Percentiles rank a stretch among this genome's conserved stretches.
Conservation (phyloP, 2,113 vertebrate species). For the Mus musculus region DNA sequence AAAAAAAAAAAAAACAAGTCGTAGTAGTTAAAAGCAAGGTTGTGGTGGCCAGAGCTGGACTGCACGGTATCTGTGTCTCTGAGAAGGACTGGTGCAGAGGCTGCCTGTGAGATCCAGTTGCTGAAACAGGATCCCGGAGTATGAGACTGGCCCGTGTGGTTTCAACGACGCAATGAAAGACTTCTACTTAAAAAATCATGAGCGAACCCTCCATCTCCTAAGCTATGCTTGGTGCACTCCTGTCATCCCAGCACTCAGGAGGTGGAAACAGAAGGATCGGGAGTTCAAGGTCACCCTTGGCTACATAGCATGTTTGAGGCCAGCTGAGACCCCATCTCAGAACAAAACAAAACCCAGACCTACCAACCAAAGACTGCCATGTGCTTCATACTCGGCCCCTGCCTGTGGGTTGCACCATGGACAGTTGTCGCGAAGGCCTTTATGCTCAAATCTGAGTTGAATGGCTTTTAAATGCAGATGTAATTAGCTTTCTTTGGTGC, state of each 20-base stretch:
- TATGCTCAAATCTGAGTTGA: not conserved
- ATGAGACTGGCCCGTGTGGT: not conserved
- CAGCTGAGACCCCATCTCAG: not conserved
- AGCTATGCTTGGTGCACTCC: not conserved
- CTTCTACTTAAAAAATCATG: not conserved
- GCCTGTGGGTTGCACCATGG: not conserved
- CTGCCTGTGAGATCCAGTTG: not conserved
- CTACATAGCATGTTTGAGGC: not conserved
- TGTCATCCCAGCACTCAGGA: not conserved
- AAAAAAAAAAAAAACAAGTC: too few species aligned
- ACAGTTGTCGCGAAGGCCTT: not conserved
- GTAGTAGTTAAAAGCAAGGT: not conserved
- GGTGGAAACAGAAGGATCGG: not conserved
- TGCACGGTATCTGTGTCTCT: not conserved
- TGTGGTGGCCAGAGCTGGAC: not conserved
- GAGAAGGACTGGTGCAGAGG: not conserved
- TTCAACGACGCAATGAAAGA: not conserved
- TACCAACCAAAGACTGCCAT: not conserved
- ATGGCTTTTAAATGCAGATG: not conserved
- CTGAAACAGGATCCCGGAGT: not conserved
- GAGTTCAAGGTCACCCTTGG: not conserved
- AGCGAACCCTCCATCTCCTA: not conserved
- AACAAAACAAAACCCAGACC: not conserved
- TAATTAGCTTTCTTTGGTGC: not conserved
- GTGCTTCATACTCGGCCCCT: not conserved